Percentiles rank a stretch among this genome's conserved stretches.
Evolutionary conservation across 2,797 vertebrate species (phyloP).

Genomic region (Alca torda): DNA sequence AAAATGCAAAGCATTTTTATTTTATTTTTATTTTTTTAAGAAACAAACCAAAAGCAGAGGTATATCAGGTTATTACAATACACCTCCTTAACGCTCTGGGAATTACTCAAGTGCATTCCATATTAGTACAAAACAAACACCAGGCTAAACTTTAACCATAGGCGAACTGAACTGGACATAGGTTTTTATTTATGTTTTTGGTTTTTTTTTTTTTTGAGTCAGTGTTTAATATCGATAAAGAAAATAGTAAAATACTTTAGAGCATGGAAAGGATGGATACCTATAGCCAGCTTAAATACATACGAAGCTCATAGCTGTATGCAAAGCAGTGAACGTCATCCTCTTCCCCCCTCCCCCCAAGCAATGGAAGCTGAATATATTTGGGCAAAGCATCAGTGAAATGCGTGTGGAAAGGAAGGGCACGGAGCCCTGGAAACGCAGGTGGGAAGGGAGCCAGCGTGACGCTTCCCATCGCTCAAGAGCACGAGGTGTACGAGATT

Average conservation of each 20-base stretch:
- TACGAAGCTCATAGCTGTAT: constrained; percentile 22
- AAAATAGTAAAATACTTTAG: constrained; percentile 20
- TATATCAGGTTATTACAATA: constrained; percentile 68
- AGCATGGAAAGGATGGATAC: constrained; percentile 25
- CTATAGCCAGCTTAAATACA: constrained; percentile 39
- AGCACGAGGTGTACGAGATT: background rate
- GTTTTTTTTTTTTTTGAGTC: background rate
- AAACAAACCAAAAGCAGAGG: constrained; percentile 76
- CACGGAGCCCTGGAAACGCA: background rate
- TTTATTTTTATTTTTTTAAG: background rate
- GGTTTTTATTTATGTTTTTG: background rate
- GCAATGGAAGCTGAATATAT: constrained; percentile 47
- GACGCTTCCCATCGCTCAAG: background rate
- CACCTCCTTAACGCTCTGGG: constrained; percentile 76
- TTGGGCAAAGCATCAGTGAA: constrained; percentile 40
- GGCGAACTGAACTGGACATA: constrained; percentile 45
- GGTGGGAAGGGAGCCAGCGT: background rate
- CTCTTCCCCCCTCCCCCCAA: background rate
- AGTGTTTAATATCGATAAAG: constrained; percentile 10
- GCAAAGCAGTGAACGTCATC: constrained; percentile 30
- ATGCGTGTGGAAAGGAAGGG: background rate
- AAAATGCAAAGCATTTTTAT: constrained; percentile 68
- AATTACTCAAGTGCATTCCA: constrained; percentile 80
- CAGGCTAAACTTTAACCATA: constrained; percentile 44
- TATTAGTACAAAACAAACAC: constrained; percentile 75